These are phyloP conservation scores for Subacronicta megacephala DNA, from an alignment of 2,888 invertebrate species.

Conservation along the genomic window DNA sequence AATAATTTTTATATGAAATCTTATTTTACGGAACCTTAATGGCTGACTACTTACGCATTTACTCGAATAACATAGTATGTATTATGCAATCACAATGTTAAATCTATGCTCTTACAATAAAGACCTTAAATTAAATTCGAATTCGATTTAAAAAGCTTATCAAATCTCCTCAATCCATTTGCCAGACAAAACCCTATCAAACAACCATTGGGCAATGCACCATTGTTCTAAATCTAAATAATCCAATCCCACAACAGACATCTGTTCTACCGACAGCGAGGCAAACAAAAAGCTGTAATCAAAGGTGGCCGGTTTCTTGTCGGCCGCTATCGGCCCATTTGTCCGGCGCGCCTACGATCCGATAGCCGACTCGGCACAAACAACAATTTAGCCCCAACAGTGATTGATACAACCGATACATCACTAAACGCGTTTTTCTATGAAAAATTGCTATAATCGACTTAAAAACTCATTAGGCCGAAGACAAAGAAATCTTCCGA, in stretches of 20 bases:
- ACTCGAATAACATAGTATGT: background rate
- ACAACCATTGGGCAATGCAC: constrained; percentile 42
- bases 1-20: constrained; percentile 11
- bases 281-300: constrained; percentile 60
- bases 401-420: constrained; percentile 89
- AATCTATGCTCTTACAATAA: too few relatives aligned
- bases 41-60: too few relatives aligned
- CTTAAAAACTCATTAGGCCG: constrained; percentile 89
- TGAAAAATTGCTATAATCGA: constrained; percentile 90
- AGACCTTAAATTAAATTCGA: background rate
- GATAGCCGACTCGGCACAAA: constrained; percentile 76
- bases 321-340: constrained; percentile 69
- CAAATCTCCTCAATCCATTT: constrained; percentile 4
- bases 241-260: constrained; percentile 52
- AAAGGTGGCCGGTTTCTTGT: constrained; percentile 59
- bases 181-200: constrained; percentile 36
- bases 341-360: constrained; percentile 73
- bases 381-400: constrained; percentile 84
- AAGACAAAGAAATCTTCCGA: constrained; percentile 88
- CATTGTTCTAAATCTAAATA: constrained; percentile 56
- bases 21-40: background rate
- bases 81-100: background rate
- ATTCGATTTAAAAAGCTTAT: constrained; percentile 10
- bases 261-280: constrained; percentile 49
- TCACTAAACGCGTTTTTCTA: constrained; percentile 89